Evolutionary conservation across 2,888 invertebrate genomes (phyloP).

Genomic region (Oligia strigilis): DNA sequence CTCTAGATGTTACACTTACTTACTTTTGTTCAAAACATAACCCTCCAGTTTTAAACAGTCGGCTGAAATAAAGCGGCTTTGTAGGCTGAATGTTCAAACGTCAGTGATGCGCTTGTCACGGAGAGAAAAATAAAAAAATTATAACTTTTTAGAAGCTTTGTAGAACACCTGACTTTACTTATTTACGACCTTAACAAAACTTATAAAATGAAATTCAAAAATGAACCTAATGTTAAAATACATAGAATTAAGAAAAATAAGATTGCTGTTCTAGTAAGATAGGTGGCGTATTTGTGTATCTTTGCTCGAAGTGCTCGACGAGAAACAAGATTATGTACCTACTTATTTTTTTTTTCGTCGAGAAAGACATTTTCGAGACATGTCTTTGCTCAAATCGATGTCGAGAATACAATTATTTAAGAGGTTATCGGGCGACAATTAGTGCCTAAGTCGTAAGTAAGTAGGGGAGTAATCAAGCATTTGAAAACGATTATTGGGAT

Average conservation of each 20-base stretch:
- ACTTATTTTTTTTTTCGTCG: neutral
- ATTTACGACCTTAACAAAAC: neutral
- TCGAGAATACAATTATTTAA: too few species aligned
- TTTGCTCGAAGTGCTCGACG: neutral
- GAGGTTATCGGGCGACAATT: too few species aligned
- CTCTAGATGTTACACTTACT: neutral
- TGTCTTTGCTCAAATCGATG: neutral
- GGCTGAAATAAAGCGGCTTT: constrained; percentile 54
- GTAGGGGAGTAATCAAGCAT: neutral
- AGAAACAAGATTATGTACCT: neutral
- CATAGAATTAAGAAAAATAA: too few species aligned
- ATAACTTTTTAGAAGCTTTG: constrained; percentile 39
- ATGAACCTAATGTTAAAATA: neutral
- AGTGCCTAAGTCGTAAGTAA: neutral
- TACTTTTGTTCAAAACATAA: neutral
- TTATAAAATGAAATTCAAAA: neutral
- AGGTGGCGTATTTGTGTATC: constrained; percentile 12
- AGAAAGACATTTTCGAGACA: too few species aligned
- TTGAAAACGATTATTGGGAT: constrained; percentile 19
- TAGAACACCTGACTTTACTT: constrained; percentile 61
- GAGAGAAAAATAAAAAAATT: constrained; percentile 45
- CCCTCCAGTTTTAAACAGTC: neutral
- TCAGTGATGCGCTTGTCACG: constrained; percentile 63
- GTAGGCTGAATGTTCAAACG: constrained; percentile 6
- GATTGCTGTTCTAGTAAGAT: neutral